These are phyloP conservation scores for Dinoponera quadriceps DNA, from an alignment of 1,140 invertebrate species.

Conservation along the genomic window DNA sequence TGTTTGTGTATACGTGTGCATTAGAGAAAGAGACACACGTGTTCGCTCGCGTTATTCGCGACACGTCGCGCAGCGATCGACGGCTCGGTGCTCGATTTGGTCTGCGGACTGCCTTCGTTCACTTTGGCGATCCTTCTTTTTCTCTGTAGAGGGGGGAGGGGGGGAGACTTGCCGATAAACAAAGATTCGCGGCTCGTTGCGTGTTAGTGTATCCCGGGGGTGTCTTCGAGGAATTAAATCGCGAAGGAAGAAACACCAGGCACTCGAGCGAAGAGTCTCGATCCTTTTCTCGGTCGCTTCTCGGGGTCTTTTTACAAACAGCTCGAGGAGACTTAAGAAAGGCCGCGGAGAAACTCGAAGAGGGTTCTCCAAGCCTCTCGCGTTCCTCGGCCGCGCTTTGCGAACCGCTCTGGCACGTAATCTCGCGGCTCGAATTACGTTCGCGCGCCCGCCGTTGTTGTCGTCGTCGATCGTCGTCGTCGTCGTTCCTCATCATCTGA, in stretches of 20 bases:
- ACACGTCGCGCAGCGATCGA: too few species aligned
- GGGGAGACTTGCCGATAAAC: too few species aligned
- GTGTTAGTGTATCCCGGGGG: too few species aligned
- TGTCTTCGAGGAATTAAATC: constrained; percentile 13
- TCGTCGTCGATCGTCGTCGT: too few species aligned
- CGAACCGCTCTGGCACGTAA: background rate
- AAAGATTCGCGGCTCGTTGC: background rate
- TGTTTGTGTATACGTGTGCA: background rate
- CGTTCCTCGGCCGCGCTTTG: constrained; percentile 17
- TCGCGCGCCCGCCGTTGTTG: too few species aligned
- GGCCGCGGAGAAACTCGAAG: background rate
- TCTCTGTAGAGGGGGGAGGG: background rate
- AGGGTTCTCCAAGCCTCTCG: constrained; percentile 10
- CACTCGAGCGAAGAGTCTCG: background rate
- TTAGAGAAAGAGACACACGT: background rate
- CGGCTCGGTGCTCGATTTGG: too few species aligned
- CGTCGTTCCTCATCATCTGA: too few species aligned
- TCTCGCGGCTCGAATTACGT: constrained; percentile 20
- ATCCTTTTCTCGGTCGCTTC: background rate
- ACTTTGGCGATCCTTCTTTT: too few species aligned
- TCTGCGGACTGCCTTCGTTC: too few species aligned
- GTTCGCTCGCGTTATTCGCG: too few species aligned
- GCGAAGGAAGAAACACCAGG: background rate
- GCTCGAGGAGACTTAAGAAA: constrained; percentile 31
- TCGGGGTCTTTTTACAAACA: background rate